Evolutionary conservation across 1,140 invertebrate genomes (phyloP), one percentile per base, ranked within the genome.

Genomic region (Cydia fagiglandana): DNA sequence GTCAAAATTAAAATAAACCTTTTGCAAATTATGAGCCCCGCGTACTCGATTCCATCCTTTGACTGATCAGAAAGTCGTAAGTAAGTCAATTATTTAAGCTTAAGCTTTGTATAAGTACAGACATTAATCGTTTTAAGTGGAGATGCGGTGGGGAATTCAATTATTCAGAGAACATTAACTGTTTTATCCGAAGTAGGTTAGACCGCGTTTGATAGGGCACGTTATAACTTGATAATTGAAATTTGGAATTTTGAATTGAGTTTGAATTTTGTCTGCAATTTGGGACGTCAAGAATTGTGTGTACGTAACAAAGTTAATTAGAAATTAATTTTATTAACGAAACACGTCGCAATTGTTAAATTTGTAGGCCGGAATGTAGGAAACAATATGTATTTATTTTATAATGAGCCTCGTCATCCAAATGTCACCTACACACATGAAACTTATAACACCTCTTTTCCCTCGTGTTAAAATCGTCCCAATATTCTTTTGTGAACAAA

Each of bases 31-130:
- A 61, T 61, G 20, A 61, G 4, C 17, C n/a, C 6, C 17, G 20
- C 6, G 56, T 61, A 61, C 56, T 61, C 56, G 10, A 61, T 61
- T 24, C 9, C 20, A 61, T 61, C 56, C 56, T 61, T 61, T 61
- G 56, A 61, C 56, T 61, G 56, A 61, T 61, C 56, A 20, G 56
- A 61, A 24, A 61, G 56, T 61, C 20, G 56, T 61, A 61, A 61
- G 17, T 20, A 61, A 61, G 56, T 61, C 17, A 61, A 61, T 61
- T 61, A 61, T 61, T 61, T 61, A 61, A 61, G 20, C 20, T 61
- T 24, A 61, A 61, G 56, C 56, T 61, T 61, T 61, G 56, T 61
- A 30, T 30, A 30, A 30, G 30, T 30, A 61, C 56, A 56, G 53
- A 56, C 15, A 61, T 61, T 61, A 61, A 61, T 61, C 56, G 56